Evolutionary conservation across 2,113 vertebrate genomes (phyloP).

Genomic region (Onychorhynchus coronatus): DNA sequence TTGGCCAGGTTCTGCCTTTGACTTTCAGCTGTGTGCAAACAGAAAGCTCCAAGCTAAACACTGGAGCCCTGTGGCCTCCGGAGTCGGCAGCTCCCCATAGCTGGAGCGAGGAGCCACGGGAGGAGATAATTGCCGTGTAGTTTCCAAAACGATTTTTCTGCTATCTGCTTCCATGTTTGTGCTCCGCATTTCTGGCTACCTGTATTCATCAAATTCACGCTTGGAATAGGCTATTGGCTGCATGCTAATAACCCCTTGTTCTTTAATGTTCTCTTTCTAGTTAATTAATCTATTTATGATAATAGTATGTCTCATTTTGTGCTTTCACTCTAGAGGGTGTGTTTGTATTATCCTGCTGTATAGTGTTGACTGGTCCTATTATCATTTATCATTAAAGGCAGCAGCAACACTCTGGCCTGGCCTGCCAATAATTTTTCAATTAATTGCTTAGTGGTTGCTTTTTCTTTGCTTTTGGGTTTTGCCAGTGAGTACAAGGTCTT

Average conservation of each 20-base stretch:
- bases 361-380: slow-evolving; percentile 1
- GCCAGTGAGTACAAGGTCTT: background rate
- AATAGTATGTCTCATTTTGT: slow-evolving; percentile 48
- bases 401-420: background rate
- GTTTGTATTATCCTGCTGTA: slow-evolving; percentile 29
- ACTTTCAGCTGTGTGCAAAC: background rate
- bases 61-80: background rate
- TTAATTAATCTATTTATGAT: slow-evolving; percentile 65
- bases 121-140: background rate
- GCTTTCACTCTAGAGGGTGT: slow-evolving; percentile 34
- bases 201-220: background rate
- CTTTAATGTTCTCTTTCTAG: slow-evolving; percentile 42
- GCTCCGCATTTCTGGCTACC: background rate
- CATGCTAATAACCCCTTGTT: background rate
- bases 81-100: background rate
- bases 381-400: slow-evolving; percentile 53
- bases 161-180: background rate
- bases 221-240: slow-evolving; percentile 6
- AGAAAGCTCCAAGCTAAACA: background rate
- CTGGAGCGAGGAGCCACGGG: accelerated
- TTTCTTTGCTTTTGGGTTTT: background rate
- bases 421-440: slow-evolving; percentile 51
- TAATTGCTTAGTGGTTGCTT: slow-evolving; percentile 26
- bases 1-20: background rate
- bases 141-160: background rate